Conservation (phyloP, 1,140 invertebrate genomes). For the Drosophila santomea region DNA sequence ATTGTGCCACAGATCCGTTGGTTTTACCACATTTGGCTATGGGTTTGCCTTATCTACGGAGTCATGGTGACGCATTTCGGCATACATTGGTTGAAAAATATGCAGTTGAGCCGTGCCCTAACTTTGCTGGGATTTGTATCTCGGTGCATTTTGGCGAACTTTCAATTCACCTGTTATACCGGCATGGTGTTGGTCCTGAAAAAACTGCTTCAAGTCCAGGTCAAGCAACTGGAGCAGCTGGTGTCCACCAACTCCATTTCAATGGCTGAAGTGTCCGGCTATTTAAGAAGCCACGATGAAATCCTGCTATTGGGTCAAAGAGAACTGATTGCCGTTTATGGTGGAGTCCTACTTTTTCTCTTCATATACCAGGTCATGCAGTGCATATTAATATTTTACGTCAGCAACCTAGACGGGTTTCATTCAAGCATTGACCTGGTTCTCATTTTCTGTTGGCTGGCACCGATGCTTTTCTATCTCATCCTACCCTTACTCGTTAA, state of each 20-base stretch:
- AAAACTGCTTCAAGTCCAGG: conserved; percentile 18
- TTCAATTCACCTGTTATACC: conserved; percentile 39
- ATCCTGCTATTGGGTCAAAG: conserved; percentile 32
- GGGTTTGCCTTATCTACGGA: conserved; percentile 3
- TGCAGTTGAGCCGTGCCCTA: conserved; percentile 4
- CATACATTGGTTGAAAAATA: conserved; percentile 1
- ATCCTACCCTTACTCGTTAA: conserved; percentile 41
- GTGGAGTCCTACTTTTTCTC: conserved; percentile 43
- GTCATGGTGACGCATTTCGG: neutral
- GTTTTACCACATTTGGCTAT: conserved; percentile 31
- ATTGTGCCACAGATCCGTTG: neutral
- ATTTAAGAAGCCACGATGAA: conserved; percentile 35
- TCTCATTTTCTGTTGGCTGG: conserved; percentile 25
- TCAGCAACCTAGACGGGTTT: conserved; percentile 17
- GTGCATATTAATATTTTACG: conserved; percentile 31
- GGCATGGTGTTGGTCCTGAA: conserved; percentile 29
- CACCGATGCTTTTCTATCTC: conserved; percentile 46
- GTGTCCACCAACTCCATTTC: neutral
- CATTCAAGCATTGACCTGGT: conserved; percentile 5
- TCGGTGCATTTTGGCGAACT: conserved; percentile 37
- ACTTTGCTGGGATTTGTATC: conserved; percentile 27
- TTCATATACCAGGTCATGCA: conserved; percentile 39
- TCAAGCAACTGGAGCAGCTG: conserved; percentile 11
- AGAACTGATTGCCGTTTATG: conserved; percentile 48
- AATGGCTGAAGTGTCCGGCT: neutral